phyloP scores from a whole-genome alignment of 2,797 vertebrate genomes.

The Myotis findleyi region DNA sequence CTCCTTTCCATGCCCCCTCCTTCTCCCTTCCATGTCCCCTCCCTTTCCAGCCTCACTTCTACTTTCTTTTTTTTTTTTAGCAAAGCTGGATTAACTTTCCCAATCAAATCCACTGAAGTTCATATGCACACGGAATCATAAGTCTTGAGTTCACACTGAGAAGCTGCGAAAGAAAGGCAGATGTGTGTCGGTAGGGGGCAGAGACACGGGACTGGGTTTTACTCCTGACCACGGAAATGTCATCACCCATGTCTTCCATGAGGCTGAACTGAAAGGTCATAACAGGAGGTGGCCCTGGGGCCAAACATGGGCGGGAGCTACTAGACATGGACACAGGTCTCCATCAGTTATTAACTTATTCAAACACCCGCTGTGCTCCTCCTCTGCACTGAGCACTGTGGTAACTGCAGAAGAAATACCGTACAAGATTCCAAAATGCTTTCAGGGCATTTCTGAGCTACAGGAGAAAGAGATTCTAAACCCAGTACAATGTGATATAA shows the following conservation, averaged over 20 bases:
- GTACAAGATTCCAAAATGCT: not conserved
- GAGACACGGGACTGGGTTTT: rapidly evolving
- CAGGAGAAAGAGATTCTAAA: not conserved
- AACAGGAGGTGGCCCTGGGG: not conserved
- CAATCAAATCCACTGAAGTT: not conserved
- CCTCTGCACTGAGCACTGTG: not conserved
- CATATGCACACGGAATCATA: not conserved
- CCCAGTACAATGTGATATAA: rapidly evolving
- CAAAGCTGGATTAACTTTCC: constrained; percentile 11
- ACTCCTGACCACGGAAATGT: not conserved
- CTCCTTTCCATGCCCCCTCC: not conserved
- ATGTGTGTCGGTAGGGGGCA: not conserved
- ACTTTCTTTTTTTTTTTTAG: not conserved
- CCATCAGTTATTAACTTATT: not conserved
- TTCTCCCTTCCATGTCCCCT: no score
- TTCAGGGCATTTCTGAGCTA: not conserved
- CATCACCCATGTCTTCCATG: rapidly evolving
- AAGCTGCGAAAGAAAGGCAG: not conserved
- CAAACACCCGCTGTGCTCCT: not conserved
- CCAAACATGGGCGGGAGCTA: not conserved
- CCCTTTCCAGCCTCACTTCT: not conserved
- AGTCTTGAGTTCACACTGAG: not conserved
- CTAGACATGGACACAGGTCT: not conserved
- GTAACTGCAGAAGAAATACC: not conserved
- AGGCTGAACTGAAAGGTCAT: not conserved